Base-by-base conservation (phyloP, 2,113 vertebrate species). In the Mormyrus iriodes region DNA sequence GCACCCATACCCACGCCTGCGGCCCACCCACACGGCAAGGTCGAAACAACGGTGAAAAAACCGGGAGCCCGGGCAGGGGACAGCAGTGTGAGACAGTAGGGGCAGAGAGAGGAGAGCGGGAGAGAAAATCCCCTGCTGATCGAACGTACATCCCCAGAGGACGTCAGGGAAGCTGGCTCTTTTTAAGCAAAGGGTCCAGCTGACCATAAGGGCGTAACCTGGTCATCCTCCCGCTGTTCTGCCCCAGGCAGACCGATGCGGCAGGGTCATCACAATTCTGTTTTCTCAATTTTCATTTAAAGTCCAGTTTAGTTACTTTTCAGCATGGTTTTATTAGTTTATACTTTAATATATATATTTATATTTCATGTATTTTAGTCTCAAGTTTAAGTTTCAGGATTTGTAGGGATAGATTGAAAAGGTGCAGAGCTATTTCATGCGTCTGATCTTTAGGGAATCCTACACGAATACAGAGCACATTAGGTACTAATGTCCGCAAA, bases 131-230 rank as follows among this genome's bases (percentile, higher is more conserved):
- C 35, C 24, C 86, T 46, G 5, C 48, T 46, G 83, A 1, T 92
- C 82, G 69, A 83, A 61, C 76, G 10, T 49, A 52, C 24, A 85
- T 46, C 19, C 83, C 55, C 24, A 0, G 55, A 61, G 55, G 55
- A 61, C 9, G 24, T 61, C 55, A n/a, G 21, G 21, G 55, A n/a
- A 58, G n/a, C 42, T 48, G 12, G 42, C 53, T 89, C 15, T 35
- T 55, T 76, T 79, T 17, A 48, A 55, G 53, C 24, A 51, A n/a
- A 42, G 39, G 21, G 39, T 52, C 87, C 91, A 93, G 27, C 88
- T 93, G 93, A 93, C 93, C 90, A 92, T 69, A 94, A 93, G 91
- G 90, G 90, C 24, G 58, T 93, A 94, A 91, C 92, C 51, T 61
- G 7, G 55, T 61, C 9, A 61, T 2, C 92, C 90, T 94, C 94